These are phyloP conservation scores for Corydoras sp. DNA, from an alignment of 2,113 vertebrate genomes.

Conservation along the genomic window DNA sequence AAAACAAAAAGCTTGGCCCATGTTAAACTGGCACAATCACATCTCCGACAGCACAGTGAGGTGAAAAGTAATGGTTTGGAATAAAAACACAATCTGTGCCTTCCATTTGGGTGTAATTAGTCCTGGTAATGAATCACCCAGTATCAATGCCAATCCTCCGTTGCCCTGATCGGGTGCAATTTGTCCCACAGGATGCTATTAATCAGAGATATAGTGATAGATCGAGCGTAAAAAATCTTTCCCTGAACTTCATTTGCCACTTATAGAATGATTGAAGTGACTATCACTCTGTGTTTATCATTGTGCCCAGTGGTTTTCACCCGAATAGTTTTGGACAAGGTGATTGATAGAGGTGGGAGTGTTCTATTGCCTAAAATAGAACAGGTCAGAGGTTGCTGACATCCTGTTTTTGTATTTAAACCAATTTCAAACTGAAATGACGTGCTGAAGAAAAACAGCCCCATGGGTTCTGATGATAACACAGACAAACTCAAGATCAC, in stretches of 20 bases:
- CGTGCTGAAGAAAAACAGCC: no score
- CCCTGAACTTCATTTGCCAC: conserved; percentile 7
- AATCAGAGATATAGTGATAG: conserved; percentile 10
- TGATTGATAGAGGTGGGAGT: background rate
- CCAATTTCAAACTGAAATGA: no score
- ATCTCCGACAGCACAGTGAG: background rate
- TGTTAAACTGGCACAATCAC: background rate
- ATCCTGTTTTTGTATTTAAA: no score
- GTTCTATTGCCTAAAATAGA: background rate
- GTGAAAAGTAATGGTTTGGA: conserved; percentile 13
- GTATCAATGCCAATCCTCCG: conserved; percentile 11
- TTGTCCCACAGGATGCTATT: conserved; percentile 28
- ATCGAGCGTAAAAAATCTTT: conserved; percentile 25
- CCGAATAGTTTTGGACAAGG: background rate
- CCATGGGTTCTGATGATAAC: no score
- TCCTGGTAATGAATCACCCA: conserved; percentile 28
- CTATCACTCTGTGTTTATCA: conserved; percentile 4
- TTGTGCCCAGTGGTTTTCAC: background rate
- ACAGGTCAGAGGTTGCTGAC: background rate
- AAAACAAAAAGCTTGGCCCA: no score
- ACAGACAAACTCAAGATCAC: no score
- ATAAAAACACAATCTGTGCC: conserved; percentile 1
- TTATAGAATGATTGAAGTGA: conserved; percentile 11
- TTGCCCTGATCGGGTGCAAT: conserved; percentile 17
- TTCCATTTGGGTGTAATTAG: conserved; percentile 27